phyloP scores from a whole-genome alignment of 2,797 vertebrate genomes.

The Chelidonichthys spinosus region DNA sequence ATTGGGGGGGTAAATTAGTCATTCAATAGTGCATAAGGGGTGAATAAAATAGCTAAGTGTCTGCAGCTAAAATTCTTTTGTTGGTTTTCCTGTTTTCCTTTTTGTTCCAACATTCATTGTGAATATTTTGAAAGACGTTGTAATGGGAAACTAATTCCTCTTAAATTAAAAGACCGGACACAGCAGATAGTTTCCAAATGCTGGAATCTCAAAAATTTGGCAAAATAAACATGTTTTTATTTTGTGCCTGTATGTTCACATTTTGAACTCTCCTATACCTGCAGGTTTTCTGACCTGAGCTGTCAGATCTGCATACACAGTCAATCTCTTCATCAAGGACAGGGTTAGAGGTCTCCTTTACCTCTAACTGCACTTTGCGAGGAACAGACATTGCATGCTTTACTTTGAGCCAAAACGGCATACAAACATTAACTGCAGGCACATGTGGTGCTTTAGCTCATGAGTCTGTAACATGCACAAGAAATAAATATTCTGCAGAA shows the following conservation, averaged over 20 bases:
- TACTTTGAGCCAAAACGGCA: conserved; percentile 51
- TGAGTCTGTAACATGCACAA: conserved; percentile 21
- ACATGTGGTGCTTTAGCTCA: conserved; percentile 52
- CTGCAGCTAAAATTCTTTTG: not conserved
- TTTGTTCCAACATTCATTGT: conserved; percentile 16
- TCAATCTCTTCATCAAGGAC: conserved; percentile 43
- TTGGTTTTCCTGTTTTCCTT: conserved; percentile 45
- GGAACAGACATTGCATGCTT: conserved; percentile 49
- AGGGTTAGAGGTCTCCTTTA: conserved; percentile 54
- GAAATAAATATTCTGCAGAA: conserved; percentile 50
- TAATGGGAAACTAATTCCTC: conserved; percentile 33
- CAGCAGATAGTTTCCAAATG: conserved; percentile 41
- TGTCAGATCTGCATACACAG: conserved; percentile 48
- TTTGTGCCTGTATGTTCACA: conserved; percentile 29
- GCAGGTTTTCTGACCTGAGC: conserved; percentile 35
- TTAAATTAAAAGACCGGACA: conserved; percentile 26
- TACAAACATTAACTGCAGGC: conserved; percentile 61
- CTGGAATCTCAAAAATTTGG: conserved; percentile 31
- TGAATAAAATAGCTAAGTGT: conserved; percentile 26
- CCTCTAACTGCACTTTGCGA: conserved; percentile 45
- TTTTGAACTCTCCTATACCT: conserved; percentile 57
- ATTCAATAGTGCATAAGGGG: conserved; percentile 28
- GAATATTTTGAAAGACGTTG: conserved; percentile 33
- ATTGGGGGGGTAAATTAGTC: not conserved
- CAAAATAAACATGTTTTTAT: conserved; percentile 25